Conservation (phyloP, 2,888 invertebrate species). For the Hedychridium roseum region DNA sequence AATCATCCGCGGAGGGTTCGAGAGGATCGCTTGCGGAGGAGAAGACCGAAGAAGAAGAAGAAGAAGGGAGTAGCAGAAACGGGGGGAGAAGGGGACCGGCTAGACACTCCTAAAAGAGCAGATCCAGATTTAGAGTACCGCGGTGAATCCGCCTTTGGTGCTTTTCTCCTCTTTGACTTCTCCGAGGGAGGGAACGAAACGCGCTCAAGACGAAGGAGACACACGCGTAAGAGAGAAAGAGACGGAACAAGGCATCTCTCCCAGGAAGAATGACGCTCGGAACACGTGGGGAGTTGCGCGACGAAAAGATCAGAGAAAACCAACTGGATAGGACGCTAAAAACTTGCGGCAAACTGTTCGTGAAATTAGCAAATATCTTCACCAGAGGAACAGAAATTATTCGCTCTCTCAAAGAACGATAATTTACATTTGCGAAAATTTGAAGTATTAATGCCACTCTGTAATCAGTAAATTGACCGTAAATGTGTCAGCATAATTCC, state of each 20-base stretch:
- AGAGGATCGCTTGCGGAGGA: slow-evolving; percentile 1
- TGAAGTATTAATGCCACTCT: too few species aligned
- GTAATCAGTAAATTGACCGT: too few species aligned
- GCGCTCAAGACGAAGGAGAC: slow-evolving; percentile 2
- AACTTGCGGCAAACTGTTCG: too few species aligned
- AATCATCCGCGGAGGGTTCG: neutral
- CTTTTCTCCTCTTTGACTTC: slow-evolving; percentile 28
- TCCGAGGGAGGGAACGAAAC: slow-evolving; percentile 11
- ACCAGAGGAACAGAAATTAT: too few species aligned
- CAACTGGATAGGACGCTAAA: too few species aligned
- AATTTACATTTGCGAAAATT: too few species aligned
- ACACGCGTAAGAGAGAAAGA: slow-evolving; percentile 9
- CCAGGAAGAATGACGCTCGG: slow-evolving; percentile 47
- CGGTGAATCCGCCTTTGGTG: slow-evolving; percentile 38
- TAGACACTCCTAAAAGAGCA: slow-evolving; percentile 53
- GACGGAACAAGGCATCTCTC: slow-evolving; percentile 36
- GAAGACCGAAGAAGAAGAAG: slow-evolving; percentile 9
- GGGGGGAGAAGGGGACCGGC: slow-evolving; percentile 13
- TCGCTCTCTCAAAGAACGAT: too few species aligned
- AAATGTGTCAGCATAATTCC: too few species aligned
- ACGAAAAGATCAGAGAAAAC: too few species aligned
- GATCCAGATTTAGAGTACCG: slow-evolving; percentile 52
- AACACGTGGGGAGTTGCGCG: slow-evolving; percentile 25
- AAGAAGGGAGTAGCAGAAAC: slow-evolving; percentile 1
- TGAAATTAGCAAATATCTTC: too few species aligned